These are phyloP conservation scores for Noctua janthina DNA, from an alignment of 2,888 invertebrate genomes.

Conservation along the genomic window DNA sequence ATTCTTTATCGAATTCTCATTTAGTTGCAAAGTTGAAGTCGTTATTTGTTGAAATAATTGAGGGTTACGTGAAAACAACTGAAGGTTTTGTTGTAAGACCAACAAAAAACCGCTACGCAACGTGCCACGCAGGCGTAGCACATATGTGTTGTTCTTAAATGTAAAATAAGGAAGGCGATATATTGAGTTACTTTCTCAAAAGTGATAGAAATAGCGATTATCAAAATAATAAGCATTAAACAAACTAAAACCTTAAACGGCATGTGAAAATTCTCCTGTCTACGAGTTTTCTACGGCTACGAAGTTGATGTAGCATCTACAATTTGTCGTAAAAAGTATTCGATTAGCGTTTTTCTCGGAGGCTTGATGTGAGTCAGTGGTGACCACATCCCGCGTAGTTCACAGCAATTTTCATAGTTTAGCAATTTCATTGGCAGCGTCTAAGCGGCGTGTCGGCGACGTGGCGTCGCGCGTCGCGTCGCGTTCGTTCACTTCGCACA, in stretches of 20 bases:
- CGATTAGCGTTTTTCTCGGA: slow-evolving; percentile 48
- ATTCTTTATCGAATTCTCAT: slow-evolving; percentile 15
- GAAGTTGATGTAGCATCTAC: slow-evolving; percentile 26
- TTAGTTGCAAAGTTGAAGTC: slow-evolving; percentile 15
- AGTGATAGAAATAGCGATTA: background rate
- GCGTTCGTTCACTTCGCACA: slow-evolving; percentile 87
- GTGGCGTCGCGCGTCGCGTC: slow-evolving; percentile 64
- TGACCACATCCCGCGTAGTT: slow-evolving; percentile 40
- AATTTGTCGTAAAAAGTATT: slow-evolving; percentile 38
- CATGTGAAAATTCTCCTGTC: slow-evolving; percentile 12
- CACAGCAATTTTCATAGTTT: slow-evolving; percentile 63
- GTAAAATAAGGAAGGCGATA: background rate
- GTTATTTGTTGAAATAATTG: slow-evolving; percentile 23
- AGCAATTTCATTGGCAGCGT: slow-evolving; percentile 66
- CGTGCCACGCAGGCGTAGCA: slow-evolving; percentile 53
- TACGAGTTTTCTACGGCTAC: slow-evolving; percentile 30
- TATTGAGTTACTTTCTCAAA: background rate
- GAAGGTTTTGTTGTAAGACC: background rate
- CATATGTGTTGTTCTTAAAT: background rate
- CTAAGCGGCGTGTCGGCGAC: slow-evolving; percentile 65
- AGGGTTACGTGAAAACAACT: background rate
- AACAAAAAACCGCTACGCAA: slow-evolving; percentile 32
- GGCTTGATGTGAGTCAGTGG: slow-evolving; percentile 34
- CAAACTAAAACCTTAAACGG: background rate
- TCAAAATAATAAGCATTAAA: background rate